phyloP scores from a whole-genome alignment of 2,113 vertebrate species.

The Setophaga kirtlandii region DNA sequence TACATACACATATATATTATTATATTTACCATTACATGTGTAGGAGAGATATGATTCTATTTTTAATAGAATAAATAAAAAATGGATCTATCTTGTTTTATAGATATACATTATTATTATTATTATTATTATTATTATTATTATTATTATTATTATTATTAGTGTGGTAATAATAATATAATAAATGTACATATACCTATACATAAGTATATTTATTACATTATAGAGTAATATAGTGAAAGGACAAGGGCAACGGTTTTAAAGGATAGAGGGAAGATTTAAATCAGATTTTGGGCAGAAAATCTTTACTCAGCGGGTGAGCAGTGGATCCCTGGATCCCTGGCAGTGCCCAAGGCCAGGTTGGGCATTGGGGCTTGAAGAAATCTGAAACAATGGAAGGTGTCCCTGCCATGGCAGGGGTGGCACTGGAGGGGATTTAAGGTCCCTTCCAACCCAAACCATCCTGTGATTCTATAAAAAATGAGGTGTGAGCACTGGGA shows the following conservation, averaged over 20 bases:
- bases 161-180: too few relatives aligned
- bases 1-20: background rate
- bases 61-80: background rate
- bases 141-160: too few relatives aligned
- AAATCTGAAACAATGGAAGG: background rate
- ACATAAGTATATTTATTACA: too few relatives aligned
- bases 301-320: background rate
- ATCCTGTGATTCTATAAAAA: background rate
- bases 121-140: too few relatives aligned
- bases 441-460: background rate
- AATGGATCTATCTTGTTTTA: too few relatives aligned
- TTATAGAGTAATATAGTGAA: too few relatives aligned
- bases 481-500: background rate
- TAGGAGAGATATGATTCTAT: background rate
- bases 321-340: background rate
- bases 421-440: rapidly evolving
- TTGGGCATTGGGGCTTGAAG: rapidly evolving
- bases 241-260: background rate
- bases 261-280: background rate
- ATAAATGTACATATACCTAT: too few relatives aligned
- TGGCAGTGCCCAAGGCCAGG: background rate
- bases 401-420: background rate
- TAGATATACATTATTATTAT: too few relatives aligned
- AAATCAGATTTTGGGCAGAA: background rate
- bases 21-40: background rate